Base-by-base conservation (phyloP, 2,113 vertebrate genomes). In the Misgurnus mizolepis region DNA sequence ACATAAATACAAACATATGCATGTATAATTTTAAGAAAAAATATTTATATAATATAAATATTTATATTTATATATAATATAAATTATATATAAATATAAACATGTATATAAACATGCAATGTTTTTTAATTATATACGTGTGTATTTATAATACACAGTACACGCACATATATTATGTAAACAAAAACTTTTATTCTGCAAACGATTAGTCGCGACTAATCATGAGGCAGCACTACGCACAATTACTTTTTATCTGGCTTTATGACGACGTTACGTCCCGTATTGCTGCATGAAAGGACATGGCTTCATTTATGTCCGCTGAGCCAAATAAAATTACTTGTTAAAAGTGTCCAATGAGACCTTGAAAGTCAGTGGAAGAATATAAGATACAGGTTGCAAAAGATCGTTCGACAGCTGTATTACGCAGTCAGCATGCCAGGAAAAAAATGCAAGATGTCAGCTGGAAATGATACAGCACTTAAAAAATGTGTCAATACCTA, bases 321-420 rank as follows among this genome's bases (percentile, higher is more conserved):
- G 43, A 2, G 65, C 64, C 61, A 79, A 76, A 82, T 61, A 77
- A 79, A 69, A 72, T 7, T n/a, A 76, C 58, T 71, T 75, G 58
- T 64, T 34, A 77, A 60, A 27, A 41, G 22, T 75, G 49, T 86
- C 76, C 61, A 79, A 81, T 73, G 61, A 64, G 34, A 47, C 55
- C 76, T 65, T 12, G 66, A 79, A 61, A 71, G 47, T 15, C 17
- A 18, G 77, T 81, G 7, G 40, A 45, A 67, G 61, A 47, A 11
- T 5, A 15, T 43, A 69, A 72, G 58, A 64, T 79, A 34, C 66
- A 55, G 66, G 64, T 70, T 47, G 50, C 68, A 66, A 7, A 67
- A 47, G 45, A 79, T 61, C 45, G 62, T 69, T 45, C 34, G 55
- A 75, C 76, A 75, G 76, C 65, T 67, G n/a, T 34, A 76, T 66